Evolutionary conservation across 2,797 vertebrate genomes (phyloP).

Genomic region (Tragopan temminckii): DNA sequence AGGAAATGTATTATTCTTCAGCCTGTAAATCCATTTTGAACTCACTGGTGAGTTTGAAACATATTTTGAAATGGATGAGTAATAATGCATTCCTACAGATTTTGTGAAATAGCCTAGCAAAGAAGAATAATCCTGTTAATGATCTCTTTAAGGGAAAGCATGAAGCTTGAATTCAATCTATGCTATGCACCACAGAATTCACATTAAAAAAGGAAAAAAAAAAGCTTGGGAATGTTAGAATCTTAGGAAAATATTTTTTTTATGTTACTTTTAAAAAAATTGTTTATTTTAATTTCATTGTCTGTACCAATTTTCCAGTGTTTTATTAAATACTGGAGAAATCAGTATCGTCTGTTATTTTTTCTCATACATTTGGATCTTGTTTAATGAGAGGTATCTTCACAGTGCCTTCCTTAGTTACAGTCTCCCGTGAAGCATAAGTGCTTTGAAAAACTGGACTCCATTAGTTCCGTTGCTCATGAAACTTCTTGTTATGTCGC

Average conservation of each 20-base stretch:
- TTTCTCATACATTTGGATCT: background rate
- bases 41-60: background rate
- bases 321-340: background rate
- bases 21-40: background rate
- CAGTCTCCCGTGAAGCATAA: background rate
- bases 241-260: accelerated
- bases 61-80: background rate
- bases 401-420: background rate
- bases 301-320: background rate
- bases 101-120: background rate
- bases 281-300: background rate
- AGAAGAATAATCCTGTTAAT: background rate
- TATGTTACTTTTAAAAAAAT: background rate
- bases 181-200: background rate
- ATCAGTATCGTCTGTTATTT: background rate
- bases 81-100: background rate
- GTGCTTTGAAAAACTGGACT: background rate
- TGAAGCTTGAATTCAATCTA: background rate
- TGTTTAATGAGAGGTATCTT: background rate
- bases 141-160: background rate
- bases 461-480: accelerated
- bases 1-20: background rate
- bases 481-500: background rate
- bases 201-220: background rate
- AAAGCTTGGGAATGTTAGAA: background rate